Evolutionary conservation across 2,113 vertebrate genomes (phyloP).

Genomic region (Penelope pileata): DNA sequence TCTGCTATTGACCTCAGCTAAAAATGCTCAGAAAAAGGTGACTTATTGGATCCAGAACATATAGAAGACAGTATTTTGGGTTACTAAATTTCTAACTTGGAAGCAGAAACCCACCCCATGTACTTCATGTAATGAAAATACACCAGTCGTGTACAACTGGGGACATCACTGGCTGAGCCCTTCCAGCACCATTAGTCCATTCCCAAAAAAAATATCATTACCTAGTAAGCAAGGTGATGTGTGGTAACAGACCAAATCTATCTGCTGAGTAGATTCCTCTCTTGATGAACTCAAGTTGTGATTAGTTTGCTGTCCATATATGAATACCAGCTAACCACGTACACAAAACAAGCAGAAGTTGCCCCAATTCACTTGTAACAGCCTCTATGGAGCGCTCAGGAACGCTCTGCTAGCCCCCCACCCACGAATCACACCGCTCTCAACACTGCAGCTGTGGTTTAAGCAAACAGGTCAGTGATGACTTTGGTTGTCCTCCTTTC

Average conservation of each 20-base stretch:
- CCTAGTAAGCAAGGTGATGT: neutral
- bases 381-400: neutral
- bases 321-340: neutral
- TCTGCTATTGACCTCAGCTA: neutral
- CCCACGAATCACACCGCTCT: fast-evolving
- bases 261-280: neutral
- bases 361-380: neutral
- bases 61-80: fast-evolving
- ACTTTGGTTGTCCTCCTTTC: fast-evolving
- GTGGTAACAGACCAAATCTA: neutral
- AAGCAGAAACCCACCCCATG: neutral
- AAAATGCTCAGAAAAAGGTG: neutral
- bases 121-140: fast-evolving
- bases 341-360: neutral
- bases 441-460: neutral
- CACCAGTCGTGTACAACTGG: neutral
- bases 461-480: neutral
- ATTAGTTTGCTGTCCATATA: fast-evolving
- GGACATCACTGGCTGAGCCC: fast-evolving
- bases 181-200: neutral
- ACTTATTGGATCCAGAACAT: fast-evolving
- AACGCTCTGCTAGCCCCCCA: neutral
- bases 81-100: neutral
- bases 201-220: neutral
- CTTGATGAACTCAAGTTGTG: neutral